Conservation (phyloP, 2,797 vertebrate species). For the Pseudotriccus pelzelni region DNA sequence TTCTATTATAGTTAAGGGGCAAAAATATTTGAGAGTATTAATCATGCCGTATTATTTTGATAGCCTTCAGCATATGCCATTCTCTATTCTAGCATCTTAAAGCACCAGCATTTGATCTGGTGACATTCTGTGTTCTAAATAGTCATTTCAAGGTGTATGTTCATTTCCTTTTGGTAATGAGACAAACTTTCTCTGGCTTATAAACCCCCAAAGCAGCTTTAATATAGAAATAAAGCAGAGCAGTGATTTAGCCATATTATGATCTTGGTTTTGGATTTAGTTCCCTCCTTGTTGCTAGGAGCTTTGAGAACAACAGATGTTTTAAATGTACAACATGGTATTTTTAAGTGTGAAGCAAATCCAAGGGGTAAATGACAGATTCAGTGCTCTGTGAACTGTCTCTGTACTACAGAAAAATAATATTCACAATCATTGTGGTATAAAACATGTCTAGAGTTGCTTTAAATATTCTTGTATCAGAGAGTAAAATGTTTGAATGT, state of each 20-base stretch:
- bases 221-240: constrained; percentile 30
- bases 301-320: constrained; percentile 7
- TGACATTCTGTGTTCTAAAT: constrained; percentile 39
- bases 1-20: neutral
- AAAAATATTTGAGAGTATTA: neutral
- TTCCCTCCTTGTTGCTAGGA: neutral
- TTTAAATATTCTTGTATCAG: neutral
- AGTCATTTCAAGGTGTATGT: constrained; percentile 31
- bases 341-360: neutral
- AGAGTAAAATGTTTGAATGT: neutral
- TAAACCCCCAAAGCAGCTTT: constrained; percentile 64
- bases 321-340: constrained; percentile 16
- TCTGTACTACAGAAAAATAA: neutral
- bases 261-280: neutral
- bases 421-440: neutral
- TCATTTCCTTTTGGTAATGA: constrained; percentile 65
- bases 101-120: neutral
- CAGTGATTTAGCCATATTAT: neutral
- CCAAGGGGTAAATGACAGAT: neutral
- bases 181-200: constrained; percentile 67
- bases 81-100: neutral
- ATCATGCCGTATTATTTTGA: neutral
- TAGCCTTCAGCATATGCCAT: neutral
- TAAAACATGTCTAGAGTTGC: neutral
- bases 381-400: neutral